Conservation (phyloP, 2,888 invertebrate genomes). For the Geotrupes spiniger region DNA sequence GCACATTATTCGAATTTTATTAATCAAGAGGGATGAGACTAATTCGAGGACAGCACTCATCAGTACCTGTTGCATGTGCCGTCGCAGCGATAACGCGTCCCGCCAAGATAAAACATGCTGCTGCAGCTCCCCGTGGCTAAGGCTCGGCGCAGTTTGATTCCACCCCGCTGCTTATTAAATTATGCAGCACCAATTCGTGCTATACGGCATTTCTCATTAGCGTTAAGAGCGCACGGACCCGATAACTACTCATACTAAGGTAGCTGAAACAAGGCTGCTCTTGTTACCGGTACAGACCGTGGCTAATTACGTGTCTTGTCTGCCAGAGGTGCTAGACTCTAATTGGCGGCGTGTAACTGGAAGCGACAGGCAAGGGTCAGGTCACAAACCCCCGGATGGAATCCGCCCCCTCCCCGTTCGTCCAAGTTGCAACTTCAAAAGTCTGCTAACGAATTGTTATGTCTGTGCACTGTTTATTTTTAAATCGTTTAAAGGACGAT, state of each 20-base stretch:
- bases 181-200: slow-evolving; percentile 16
- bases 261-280: slow-evolving; percentile 21
- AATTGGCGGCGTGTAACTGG: slow-evolving; percentile 27
- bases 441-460: neutral
- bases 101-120: slow-evolving; percentile 26
- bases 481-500: too few species aligned
- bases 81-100: slow-evolving; percentile 22
- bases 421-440: slow-evolving; percentile 1
- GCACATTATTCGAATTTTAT: slow-evolving; percentile 4
- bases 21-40: slow-evolving; percentile 15
- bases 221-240: slow-evolving; percentile 10
- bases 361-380: slow-evolving; percentile 24
- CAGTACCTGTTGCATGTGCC: slow-evolving; percentile 13
- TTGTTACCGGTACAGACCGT: slow-evolving; percentile 27
- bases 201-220: slow-evolving; percentile 19
- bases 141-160: slow-evolving; percentile 25
- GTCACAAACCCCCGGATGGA: slow-evolving; percentile 8
- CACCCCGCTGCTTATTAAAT: slow-evolving; percentile 25
- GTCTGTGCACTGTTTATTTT: too few species aligned
- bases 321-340: slow-evolving; percentile 25
- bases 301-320: slow-evolving; percentile 28
- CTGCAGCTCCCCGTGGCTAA: slow-evolving; percentile 25
- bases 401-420: neutral
- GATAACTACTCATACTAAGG: slow-evolving; percentile 19
- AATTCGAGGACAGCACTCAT: slow-evolving; percentile 13